Evolutionary conservation across 2,888 invertebrate genomes (phyloP), one percentile per base, ranked within the genome.

Genomic region (Lasioglossum pauxillum): DNA sequence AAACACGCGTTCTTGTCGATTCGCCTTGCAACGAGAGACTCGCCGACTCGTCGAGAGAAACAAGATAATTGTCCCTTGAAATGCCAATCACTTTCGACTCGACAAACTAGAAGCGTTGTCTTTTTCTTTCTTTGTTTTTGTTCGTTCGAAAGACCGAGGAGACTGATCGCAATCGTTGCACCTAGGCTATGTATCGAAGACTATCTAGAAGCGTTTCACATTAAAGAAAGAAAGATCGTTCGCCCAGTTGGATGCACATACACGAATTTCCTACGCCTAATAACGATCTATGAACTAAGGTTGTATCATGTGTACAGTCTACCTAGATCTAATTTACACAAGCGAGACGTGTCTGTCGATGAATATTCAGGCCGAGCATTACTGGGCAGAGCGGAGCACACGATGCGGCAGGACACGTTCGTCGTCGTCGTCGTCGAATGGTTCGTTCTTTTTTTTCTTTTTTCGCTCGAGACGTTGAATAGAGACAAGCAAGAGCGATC

Each of bases 251-350:
- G 77, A 76, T 80, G 81, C 80, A 81, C 78, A 78, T 80, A 80
- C 82, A 87, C 35, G 82, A 75, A 76, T 80, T 44, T 76, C 78
- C 80, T 85, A 80, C 73, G 35, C 80, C 78, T 88, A 82, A 71
- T 79, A 71, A 75, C 71, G 14, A 53, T 77, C 80, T 87, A 75
- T 60, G 69, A 75, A 75, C 79, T 82, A 79, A 44, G 75, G 31
- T 83, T 60, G 35, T 78, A 76, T 64, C 67, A 41, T 53, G 75
- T 12, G 64, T 79, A 86, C 81, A 67, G 60, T 81, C 87, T 87
- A 88, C 53, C 75, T 80, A 78, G 75, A 71, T 83, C 83, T 87
- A 87, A 83, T 86, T 87, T 81, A 83, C 75, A 76, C 83, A 86
- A 86, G 86, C 83, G 86, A 84, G 85, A 79, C 83, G 75, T 87